Evolutionary conservation across 2,113 vertebrate genomes (phyloP).

Genomic region (Nymphicus hollandicus): DNA sequence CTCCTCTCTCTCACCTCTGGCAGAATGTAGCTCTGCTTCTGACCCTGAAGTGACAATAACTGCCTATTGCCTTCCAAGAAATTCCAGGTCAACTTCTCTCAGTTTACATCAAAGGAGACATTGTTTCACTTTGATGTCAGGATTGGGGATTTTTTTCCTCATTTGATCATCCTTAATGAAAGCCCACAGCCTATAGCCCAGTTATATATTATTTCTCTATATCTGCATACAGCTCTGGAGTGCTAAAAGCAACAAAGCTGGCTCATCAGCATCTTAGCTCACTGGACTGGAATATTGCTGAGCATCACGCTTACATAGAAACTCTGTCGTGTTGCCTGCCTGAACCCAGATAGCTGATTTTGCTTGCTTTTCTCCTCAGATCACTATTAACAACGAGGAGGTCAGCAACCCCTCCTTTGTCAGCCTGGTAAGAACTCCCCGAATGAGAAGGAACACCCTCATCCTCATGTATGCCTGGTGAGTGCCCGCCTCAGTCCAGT

Average conservation of each 20-base stretch:
- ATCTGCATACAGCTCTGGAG: not conserved
- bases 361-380: slow-evolving; percentile 64
- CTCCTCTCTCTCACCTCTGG: not conserved
- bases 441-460: slow-evolving; percentile 87
- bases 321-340: not conserved
- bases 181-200: not conserved
- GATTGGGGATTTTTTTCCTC: not conserved
- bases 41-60: not conserved
- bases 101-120: not conserved
- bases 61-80: not conserved
- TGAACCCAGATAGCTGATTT: not conserved
- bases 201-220: not conserved
- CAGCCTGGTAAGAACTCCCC: slow-evolving; percentile 86
- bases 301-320: not conserved
- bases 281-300: not conserved
- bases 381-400: slow-evolving; percentile 75
- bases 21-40: not conserved
- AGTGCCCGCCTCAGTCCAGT: not conserved
- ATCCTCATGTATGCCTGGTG: slow-evolving; percentile 94
- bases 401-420: slow-evolving; percentile 79
- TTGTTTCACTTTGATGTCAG: not conserved
- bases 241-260: not conserved
- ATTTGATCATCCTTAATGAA: not conserved
- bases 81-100: not conserved
- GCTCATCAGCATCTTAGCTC: not conserved